A percentile compares a stretch with the other conserved stretches of the same genome.
These are phyloP conservation scores for Dendronephthya gigantea DNA, from an alignment of 64 coral and sea anemone species.

Conservation along the genomic window DNA sequence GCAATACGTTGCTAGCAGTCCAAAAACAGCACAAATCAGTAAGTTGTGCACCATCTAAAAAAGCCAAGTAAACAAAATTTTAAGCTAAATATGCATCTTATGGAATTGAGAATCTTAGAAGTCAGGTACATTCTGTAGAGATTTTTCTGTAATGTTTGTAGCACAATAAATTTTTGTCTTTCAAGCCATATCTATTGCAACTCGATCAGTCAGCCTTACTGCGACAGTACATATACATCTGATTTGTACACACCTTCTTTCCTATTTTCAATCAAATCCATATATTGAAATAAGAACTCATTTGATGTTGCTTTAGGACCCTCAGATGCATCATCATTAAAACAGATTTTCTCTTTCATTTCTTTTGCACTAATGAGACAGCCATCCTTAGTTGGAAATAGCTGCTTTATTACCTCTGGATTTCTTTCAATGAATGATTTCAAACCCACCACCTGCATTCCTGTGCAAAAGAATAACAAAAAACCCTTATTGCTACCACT, in stretches of 20 bases:
- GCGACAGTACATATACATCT: background rate
- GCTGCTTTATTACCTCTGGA: background rate
- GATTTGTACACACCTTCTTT: background rate
- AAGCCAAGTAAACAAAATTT: background rate
- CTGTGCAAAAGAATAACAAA: background rate
- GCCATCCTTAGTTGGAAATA: background rate
- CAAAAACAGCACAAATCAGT: background rate
- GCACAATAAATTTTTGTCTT: too few species aligned
- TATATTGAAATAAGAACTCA: background rate
- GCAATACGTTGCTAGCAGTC: background rate
- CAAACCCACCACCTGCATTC: background rate
- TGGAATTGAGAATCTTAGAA: too few species aligned
- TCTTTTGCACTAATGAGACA: background rate
- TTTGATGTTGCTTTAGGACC: background rate
- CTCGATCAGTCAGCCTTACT: background rate
- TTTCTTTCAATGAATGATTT: background rate
- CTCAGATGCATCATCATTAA: background rate
- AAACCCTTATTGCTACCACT: too few species aligned
- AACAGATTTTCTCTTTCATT: background rate
- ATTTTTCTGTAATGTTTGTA: too few species aligned
- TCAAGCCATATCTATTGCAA: too few species aligned
- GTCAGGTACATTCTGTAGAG: too few species aligned
- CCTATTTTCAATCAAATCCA: background rate
- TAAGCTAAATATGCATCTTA: background rate
- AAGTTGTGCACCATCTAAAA: background rate